These are phyloP conservation scores for Sus cebifrons DNA, from an alignment of 2,797 vertebrate species.

Conservation along the genomic window DNA sequence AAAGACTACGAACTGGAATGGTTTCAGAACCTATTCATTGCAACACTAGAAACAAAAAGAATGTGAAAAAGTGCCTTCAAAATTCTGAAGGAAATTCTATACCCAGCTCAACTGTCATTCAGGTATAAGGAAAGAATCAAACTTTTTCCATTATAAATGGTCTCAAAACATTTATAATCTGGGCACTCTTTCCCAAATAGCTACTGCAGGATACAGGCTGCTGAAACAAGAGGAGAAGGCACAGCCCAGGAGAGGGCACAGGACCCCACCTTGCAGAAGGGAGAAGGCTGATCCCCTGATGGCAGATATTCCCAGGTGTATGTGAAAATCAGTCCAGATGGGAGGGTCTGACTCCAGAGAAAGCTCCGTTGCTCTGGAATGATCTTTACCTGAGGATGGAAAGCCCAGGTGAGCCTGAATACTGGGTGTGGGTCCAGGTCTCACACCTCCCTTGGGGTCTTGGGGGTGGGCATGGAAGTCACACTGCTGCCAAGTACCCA, in stretches of 20 bases:
- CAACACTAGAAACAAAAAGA: not conserved
- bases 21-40: not conserved
- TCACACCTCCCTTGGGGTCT: not conserved
- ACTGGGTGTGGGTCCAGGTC: accelerated
- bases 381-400: not conserved
- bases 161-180: not conserved
- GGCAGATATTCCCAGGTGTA: accelerated
- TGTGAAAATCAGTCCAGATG: not conserved
- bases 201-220: not conserved
- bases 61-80: not conserved
- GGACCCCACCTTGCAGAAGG: not conserved
- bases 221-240: too few species aligned
- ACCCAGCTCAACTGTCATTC: not conserved
- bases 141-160: not conserved
- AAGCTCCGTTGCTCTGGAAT: too few species aligned
- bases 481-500: not conserved
- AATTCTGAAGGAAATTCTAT: not conserved
- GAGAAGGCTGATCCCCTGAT: too few species aligned
- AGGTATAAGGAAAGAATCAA: not conserved
- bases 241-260: accelerated
- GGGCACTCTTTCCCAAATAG: not conserved
- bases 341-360: not conserved
- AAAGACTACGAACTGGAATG: not conserved
- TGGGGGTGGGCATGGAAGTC: accelerated
- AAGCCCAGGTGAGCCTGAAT: not conserved